phyloP scores from a whole-genome alignment of 1,140 invertebrate species.

The Polypedilum pembai region DNA sequence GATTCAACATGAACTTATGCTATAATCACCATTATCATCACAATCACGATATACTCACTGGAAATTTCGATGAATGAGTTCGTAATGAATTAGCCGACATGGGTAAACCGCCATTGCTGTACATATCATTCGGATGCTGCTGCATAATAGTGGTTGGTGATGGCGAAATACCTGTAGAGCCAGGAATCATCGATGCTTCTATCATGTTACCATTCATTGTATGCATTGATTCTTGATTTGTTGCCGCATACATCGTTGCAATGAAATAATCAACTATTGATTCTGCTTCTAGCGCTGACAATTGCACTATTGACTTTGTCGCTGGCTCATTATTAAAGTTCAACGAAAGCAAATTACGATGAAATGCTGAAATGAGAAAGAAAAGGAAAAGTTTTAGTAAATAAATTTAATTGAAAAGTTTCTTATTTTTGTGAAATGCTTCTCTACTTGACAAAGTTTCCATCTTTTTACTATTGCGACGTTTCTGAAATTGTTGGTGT shows the following conservation, averaged over 20 bases:
- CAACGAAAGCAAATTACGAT: conserved; percentile 2
- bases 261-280: conserved; percentile 21
- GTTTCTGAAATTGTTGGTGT: conserved; percentile 29
- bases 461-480: conserved; percentile 7
- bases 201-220: conserved; percentile 18
- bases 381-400: background rate
- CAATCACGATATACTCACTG: conserved; percentile 50
- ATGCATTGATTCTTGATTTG: background rate
- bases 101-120: background rate
- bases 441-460: conserved; percentile 20
- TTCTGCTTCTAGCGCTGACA: conserved; percentile 20
- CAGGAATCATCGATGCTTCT: background rate
- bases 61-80: conserved; percentile 71
- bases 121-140: background rate
- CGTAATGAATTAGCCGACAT: conserved; percentile 40
- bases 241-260: background rate
- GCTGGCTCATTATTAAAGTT: conserved; percentile 21
- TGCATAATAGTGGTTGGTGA: conserved; percentile 9
- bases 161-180: background rate
- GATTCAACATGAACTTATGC: background rate
- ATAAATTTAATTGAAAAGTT: background rate
- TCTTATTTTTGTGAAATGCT: background rate
- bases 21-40: background rate
- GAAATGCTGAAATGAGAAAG: background rate
- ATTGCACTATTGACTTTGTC: conserved; percentile 20